Percentiles rank a stretch among this genome's conserved stretches.
Conservation (phyloP, 2,797 vertebrate species). For the Manis javanica region DNA sequence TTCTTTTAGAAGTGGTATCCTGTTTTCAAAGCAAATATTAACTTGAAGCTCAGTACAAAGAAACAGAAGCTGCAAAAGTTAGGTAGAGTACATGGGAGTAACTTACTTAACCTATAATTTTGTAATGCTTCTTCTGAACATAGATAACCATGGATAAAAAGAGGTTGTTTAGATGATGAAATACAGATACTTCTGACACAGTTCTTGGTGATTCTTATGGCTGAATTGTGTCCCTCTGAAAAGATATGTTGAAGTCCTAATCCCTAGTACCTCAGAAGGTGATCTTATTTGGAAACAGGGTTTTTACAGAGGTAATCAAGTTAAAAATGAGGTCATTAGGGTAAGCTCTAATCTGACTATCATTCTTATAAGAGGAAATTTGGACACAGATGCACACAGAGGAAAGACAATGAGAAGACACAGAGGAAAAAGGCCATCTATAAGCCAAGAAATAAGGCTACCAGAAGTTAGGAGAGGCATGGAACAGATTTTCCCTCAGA, state of each 20-base stretch:
- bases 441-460: background rate
- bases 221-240: background rate
- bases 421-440: background rate
- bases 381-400: background rate
- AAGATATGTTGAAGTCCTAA: background rate
- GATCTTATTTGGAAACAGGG: background rate
- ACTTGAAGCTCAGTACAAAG: background rate
- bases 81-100: background rate
- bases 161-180: background rate
- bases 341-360: background rate
- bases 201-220: background rate
- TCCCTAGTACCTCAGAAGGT: background rate
- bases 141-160: background rate
- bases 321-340: background rate
- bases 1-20: background rate
- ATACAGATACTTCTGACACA: background rate
- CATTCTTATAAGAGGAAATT: background rate
- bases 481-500: background rate
- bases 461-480: background rate
- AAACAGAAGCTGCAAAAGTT: background rate
- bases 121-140: background rate
- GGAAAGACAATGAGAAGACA: background rate
- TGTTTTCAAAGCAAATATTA: constrained; percentile 23
- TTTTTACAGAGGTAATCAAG: background rate
- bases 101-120: background rate